phyloP scores from a whole-genome alignment of 2,888 invertebrate genomes.

The Drosophila macrospina region DNA sequence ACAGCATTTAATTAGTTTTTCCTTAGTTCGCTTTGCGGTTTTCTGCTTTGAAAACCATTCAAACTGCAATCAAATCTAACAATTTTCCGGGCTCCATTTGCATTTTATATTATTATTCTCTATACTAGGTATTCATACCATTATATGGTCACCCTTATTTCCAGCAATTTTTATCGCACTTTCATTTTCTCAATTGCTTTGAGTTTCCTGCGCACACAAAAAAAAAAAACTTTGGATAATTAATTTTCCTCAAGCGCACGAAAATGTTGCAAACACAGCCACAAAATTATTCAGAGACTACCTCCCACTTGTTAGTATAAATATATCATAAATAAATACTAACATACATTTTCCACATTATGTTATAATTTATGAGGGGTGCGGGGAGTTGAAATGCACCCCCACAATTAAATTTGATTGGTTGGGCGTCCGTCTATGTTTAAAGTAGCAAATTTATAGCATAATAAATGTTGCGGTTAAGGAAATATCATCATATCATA shows the following conservation, averaged over 20 bases:
- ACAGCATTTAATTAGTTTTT: conserved; percentile 32
- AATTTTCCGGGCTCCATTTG: conserved; percentile 23
- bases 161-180: neutral
- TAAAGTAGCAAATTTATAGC: conserved; percentile 46
- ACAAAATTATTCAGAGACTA: conserved; percentile 4
- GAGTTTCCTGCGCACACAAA: neutral
- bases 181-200: conserved; percentile 2
- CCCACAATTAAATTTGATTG: conserved; percentile 25
- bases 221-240: conserved; percentile 1
- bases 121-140: neutral
- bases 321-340: conserved; percentile 22
- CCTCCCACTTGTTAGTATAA: neutral
- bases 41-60: conserved; percentile 10
- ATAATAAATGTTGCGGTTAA: conserved; percentile 39
- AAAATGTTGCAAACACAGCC: conserved; percentile 7
- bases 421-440: conserved; percentile 34
- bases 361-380: conserved; percentile 18
- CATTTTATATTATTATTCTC: conserved; percentile 6
- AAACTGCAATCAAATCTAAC: conserved; percentile 38
- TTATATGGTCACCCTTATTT: conserved; percentile 5
- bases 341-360: conserved; percentile 17
- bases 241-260: conserved; percentile 7
- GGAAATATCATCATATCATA: conserved; percentile 21
- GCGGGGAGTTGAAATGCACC: neutral
- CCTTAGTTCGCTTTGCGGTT: conserved; percentile 10